Evolutionary conservation across 2,113 vertebrate species (phyloP), one percentile per base, ranked within the genome.

Genomic region (Verasper variegatus): DNA sequence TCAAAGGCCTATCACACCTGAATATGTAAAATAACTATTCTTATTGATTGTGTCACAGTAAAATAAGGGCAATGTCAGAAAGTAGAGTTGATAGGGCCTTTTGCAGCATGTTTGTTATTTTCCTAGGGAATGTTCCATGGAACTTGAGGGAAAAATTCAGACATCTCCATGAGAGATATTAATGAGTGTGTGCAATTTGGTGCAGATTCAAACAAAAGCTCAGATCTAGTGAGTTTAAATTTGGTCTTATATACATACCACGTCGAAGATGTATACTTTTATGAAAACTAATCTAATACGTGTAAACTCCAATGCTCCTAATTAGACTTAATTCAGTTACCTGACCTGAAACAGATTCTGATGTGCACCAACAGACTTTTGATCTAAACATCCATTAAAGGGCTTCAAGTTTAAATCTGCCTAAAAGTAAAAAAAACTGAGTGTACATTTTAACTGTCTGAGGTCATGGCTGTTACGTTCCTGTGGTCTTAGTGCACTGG

Each of bases 391-490:
- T 27, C 62, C 68, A 18, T 71, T 62, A 26, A 64, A 76, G 20
- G 15, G 13, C 23, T 81, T 40, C 51, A 80, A 54, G 64, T 40
- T 68, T 52, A 54, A 74, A 42, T 78, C 55, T 70, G 54, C 10
- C 55, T 51, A 2, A n/a, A 54, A 21, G 20, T 31, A 2, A 31
- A 45, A 55, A 70, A 74, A 68, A 54, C 56, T 70, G 78, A 71
- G 71, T 67, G 35, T 66, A 68, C 78, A 86, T 68, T 80, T 51
- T 68, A 55, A 72, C 57, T 47, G 27, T 83, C 78, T 80, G 73
- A 82, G 49, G 49, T 88, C 67, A 75, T 68, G 67, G 26, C 72
- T 84, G 63, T 61, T 58, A 58, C 27, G 69, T 67, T 73, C 61
- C 57, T n/a, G 61, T 73, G 51, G 76, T 69, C 24, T 82, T 20